Conservation (phyloP, 2,888 invertebrate species). For the Carcina quercana region DNA sequence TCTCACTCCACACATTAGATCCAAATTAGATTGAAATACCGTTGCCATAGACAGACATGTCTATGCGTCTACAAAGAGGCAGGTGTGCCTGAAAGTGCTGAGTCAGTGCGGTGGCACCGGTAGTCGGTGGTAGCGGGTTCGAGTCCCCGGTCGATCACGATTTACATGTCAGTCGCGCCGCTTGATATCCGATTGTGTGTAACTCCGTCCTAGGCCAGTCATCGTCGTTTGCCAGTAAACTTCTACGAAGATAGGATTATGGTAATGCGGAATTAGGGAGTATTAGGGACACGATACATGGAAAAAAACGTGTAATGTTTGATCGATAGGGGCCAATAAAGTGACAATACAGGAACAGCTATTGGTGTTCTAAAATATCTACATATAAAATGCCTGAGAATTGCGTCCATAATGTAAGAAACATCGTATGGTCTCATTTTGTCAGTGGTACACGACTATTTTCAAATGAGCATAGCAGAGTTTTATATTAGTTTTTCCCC, state of each 20-base stretch:
- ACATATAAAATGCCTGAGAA: too few species aligned
- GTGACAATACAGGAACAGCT: too few species aligned
- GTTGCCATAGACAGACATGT: constrained; percentile 6
- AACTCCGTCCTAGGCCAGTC: constrained; percentile 40
- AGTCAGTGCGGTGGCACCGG: constrained; percentile 64
- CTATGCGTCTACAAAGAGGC: constrained; percentile 28
- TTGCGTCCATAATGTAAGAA: too few species aligned
- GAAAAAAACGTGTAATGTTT: background rate
- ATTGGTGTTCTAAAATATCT: too few species aligned
- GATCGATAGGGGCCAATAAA: too few species aligned
- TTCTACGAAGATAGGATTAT: constrained; percentile 55
- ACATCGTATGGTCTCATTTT: too few species aligned
- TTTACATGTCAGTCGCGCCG: constrained; percentile 71
- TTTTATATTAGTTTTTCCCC: too few species aligned
- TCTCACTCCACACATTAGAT: too few species aligned
- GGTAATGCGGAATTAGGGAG: constrained; percentile 37
- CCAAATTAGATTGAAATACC: too few species aligned
- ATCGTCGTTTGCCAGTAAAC: constrained; percentile 29
- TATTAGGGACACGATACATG: constrained; percentile 18
- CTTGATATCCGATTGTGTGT: constrained; percentile 64
- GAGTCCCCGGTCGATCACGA: constrained; percentile 63
- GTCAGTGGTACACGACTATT: too few species aligned
- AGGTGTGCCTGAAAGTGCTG: constrained; percentile 61
- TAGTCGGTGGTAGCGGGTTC: constrained; percentile 66
- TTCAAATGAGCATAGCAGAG: too few species aligned